phyloP scores from a whole-genome alignment of 2,797 vertebrate species.

The Nasua narica region DNA sequence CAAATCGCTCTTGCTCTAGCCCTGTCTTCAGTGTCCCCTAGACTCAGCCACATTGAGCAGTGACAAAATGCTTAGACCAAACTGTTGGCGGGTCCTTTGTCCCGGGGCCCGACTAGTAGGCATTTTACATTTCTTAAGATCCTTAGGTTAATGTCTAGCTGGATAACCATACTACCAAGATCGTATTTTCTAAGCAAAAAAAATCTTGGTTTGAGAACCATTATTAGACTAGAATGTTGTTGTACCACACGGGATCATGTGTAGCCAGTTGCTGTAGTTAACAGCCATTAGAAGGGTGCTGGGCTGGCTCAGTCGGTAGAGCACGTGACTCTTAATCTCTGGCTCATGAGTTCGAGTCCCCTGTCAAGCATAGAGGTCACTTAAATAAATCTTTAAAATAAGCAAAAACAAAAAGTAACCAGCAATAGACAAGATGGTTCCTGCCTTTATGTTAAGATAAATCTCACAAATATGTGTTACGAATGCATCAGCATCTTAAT shows the following conservation, averaged over 20 bases:
- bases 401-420: not conserved
- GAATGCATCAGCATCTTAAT: not conserved
- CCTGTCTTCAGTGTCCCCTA: not conserved
- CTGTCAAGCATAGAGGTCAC: not conserved
- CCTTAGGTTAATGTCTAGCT: not conserved
- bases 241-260: not conserved
- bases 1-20: not conserved
- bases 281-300: not conserved
- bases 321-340: not conserved
- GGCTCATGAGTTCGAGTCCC: not conserved
- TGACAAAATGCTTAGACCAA: not conserved
- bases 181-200: constrained; percentile 3
- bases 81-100: accelerated
- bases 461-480: not conserved
- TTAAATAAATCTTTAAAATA: not conserved
- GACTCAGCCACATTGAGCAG: not conserved
- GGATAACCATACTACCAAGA: not conserved
- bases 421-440: not conserved
- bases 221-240: not conserved
- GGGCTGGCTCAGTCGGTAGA: not conserved
- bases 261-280: not conserved
- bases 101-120: not conserved
- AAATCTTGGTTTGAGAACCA: not conserved
- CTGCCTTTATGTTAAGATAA: not conserved
- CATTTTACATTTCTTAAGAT: not conserved